Conservation (phyloP, 2,797 vertebrate species). For the Acanthornis magna region DNA sequence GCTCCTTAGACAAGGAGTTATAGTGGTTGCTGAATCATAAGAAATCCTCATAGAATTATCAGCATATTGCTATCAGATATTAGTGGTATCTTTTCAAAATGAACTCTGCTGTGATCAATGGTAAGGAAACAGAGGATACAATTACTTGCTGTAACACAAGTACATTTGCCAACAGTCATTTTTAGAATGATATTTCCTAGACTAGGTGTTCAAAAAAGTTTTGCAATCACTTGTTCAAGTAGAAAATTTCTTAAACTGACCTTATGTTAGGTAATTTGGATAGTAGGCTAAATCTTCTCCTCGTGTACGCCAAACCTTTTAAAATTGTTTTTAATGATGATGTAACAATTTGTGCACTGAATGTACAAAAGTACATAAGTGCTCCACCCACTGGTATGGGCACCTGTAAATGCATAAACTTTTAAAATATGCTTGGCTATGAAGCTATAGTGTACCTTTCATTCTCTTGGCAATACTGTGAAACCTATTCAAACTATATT, state of each 20-base stretch:
- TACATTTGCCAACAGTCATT: neutral
- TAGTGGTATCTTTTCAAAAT: neutral
- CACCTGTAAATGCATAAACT: neutral
- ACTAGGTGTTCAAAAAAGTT: neutral
- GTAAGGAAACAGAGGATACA: neutral
- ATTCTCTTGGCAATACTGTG: neutral
- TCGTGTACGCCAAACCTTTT: neutral
- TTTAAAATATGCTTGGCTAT: neutral
- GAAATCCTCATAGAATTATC: neutral
- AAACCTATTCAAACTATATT: neutral
- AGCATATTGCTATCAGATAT: neutral
- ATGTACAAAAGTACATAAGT: neutral
- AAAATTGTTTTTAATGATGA: neutral
- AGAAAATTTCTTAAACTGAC: neutral
- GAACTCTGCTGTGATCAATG: neutral
- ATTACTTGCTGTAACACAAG: neutral
- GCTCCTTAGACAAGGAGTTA: conserved; percentile 28
- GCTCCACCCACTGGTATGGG: fast-evolving
- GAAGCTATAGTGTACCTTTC: neutral
- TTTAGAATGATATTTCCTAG: neutral
- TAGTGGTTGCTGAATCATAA: neutral
- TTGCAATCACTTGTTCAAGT: neutral
- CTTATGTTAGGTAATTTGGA: neutral
- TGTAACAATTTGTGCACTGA: neutral
- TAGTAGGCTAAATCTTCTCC: neutral